Evolutionary conservation across 2,797 vertebrate species (phyloP).

Genomic region (Gorsachius magnificus): DNA sequence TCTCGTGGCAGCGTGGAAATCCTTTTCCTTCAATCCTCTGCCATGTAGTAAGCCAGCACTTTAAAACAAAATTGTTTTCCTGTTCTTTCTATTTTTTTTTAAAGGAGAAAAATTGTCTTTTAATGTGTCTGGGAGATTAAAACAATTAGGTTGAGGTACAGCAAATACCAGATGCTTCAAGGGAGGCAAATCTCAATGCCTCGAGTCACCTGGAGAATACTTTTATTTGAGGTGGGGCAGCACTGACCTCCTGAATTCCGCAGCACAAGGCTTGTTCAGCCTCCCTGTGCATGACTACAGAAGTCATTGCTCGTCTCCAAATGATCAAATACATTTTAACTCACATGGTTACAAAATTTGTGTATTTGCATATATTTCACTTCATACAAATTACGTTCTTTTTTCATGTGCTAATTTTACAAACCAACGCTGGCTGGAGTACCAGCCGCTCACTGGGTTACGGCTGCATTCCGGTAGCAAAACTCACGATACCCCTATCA

Average conservation of each 20-base stretch:
- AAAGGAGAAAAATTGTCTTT: background rate
- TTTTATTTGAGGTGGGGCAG: background rate
- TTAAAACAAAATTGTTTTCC: background rate
- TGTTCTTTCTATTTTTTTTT: background rate
- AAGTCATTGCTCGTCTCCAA: background rate
- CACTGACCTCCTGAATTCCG: background rate
- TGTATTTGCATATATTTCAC: background rate
- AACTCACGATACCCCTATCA: rapidly evolving
- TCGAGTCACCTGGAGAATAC: background rate
- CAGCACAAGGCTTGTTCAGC: background rate
- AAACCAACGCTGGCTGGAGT: background rate
- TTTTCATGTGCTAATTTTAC: rapidly evolving
- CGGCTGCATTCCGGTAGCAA: background rate
- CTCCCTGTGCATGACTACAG: background rate
- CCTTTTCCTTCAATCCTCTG: background rate
- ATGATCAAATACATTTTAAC: background rate
- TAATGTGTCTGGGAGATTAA: background rate
- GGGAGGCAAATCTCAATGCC: background rate
- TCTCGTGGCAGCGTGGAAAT: background rate
- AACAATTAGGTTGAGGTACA: background rate
- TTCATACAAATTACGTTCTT: too few relatives aligned
- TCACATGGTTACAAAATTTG: rapidly evolving
- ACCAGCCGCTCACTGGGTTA: rapidly evolving
- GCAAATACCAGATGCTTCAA: background rate
- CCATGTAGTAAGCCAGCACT: background rate